Conservation (phyloP, 2,797 vertebrate species). For the Setipinna tenuifilis region DNA sequence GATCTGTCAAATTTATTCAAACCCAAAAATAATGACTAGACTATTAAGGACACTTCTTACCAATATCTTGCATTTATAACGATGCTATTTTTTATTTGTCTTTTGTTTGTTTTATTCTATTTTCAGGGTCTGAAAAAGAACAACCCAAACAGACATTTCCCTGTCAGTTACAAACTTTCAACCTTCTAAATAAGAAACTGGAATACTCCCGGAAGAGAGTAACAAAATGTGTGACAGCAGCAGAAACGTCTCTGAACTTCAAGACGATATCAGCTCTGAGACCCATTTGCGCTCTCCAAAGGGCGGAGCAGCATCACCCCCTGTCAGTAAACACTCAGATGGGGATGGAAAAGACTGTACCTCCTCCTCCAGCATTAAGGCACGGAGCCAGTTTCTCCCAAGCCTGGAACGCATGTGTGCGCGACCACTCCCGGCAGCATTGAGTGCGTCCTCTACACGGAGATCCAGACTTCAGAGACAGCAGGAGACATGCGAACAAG, state of each 20-base stretch:
- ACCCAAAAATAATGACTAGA: too few relatives aligned
- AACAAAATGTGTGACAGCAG: conserved; percentile 60
- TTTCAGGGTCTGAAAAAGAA: neutral
- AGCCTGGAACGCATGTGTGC: conserved; percentile 57
- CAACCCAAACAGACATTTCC: neutral
- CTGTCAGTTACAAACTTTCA: conserved; percentile 29
- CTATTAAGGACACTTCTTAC: neutral
- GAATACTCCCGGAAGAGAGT: conserved; percentile 6
- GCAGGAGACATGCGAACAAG: conserved; percentile 57
- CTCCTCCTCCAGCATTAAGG: conserved; percentile 28
- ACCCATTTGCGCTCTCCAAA: conserved; percentile 18
- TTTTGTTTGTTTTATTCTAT: neutral
- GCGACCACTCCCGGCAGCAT: conserved; percentile 58
- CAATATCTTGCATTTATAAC: neutral
- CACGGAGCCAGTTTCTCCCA: conserved; percentile 42
- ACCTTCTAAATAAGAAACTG: conserved; percentile 56
- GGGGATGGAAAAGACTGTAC: conserved; percentile 38
- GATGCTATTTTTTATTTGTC: neutral
- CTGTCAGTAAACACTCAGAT: conserved; percentile 50
- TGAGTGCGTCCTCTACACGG: conserved; percentile 57
- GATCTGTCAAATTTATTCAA: too few relatives aligned
- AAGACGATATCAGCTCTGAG: conserved; percentile 45
- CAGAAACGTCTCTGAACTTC: conserved; percentile 4
- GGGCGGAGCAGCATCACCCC: conserved; percentile 34
- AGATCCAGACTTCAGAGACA: conserved; percentile 72